Conservation (phyloP, 2,113 vertebrate species). For the Spizaetus ornatus region DNA sequence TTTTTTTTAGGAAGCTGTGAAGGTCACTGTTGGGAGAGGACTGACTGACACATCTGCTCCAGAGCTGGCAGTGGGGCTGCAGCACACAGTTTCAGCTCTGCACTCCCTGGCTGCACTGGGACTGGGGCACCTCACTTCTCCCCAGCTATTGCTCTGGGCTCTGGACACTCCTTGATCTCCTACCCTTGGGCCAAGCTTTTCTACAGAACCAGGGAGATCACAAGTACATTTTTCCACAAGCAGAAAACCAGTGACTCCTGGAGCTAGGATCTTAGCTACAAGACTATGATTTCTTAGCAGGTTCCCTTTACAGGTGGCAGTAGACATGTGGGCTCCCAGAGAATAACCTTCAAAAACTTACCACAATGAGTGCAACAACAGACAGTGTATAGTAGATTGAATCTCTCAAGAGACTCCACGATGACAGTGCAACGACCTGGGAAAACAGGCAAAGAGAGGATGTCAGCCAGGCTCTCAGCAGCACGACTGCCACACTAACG, state of each 20-base stretch:
- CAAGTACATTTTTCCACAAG: background rate
- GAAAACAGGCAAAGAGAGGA: background rate
- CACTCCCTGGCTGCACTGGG: rapidly evolving
- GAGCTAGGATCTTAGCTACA: background rate
- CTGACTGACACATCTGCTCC: background rate
- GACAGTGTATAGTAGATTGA: conserved; percentile 91
- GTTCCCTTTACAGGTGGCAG: background rate
- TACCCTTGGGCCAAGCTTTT: background rate
- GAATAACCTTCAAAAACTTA: conserved; percentile 70
- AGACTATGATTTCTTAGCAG: background rate
- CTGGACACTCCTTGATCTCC: background rate
- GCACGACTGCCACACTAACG: rapidly evolving
- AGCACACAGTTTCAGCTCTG: background rate
- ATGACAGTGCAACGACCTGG: conserved; percentile 85
- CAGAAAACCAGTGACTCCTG: background rate
- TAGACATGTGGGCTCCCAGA: background rate
- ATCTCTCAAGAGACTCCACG: conserved; percentile 93
- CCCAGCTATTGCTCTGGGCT: background rate
- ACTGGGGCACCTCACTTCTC: rapidly evolving
- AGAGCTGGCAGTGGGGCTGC: background rate
- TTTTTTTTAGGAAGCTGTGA: background rate
- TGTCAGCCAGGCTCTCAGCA: background rate
- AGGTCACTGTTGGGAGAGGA: background rate
- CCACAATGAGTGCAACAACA: conserved; percentile 91
- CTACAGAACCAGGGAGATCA: background rate